Percentiles rank a stretch among this genome's conserved stretches.
Conservation (phyloP, 2,888 invertebrate genomes). For the Pachliopta kotzebuea region DNA sequence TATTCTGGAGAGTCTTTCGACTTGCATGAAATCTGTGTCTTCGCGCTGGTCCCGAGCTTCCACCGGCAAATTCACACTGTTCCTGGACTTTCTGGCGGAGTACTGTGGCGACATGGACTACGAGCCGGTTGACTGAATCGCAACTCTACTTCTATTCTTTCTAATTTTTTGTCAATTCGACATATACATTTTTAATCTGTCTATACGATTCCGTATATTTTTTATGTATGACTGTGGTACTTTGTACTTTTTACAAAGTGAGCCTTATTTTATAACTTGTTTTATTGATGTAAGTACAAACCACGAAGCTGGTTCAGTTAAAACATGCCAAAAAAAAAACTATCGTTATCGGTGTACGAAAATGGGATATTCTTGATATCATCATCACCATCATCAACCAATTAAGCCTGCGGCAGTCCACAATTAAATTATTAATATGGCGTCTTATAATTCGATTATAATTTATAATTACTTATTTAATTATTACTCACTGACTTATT, state of each 20-base stretch:
- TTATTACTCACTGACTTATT: no score
- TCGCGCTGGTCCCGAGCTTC: slow-evolving; percentile 52
- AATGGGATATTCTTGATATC: no score
- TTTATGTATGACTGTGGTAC: no score
- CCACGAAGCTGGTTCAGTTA: no score
- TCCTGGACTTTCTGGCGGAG: slow-evolving; percentile 68
- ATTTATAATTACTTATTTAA: no score
- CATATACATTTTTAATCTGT: not conserved
- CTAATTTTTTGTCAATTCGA: not conserved
- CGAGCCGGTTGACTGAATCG: slow-evolving; percentile 40
- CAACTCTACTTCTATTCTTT: not conserved
- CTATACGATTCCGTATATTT: not conserved
- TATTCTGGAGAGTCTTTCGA: slow-evolving; percentile 58
- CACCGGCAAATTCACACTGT: slow-evolving; percentile 63
- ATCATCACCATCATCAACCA: no score
- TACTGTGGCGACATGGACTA: slow-evolving; percentile 69
- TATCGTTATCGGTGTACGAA: no score
- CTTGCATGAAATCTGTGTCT: slow-evolving; percentile 64
- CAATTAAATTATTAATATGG: no score
- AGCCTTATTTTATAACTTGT: not conserved
- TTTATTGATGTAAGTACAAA: not conserved
- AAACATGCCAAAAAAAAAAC: no score
- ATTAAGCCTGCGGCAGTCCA: no score
- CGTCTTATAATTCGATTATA: no score
- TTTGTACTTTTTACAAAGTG: not conserved